Conservation (phyloP, 2,888 invertebrate species). For the Volucella inflata region DNA sequence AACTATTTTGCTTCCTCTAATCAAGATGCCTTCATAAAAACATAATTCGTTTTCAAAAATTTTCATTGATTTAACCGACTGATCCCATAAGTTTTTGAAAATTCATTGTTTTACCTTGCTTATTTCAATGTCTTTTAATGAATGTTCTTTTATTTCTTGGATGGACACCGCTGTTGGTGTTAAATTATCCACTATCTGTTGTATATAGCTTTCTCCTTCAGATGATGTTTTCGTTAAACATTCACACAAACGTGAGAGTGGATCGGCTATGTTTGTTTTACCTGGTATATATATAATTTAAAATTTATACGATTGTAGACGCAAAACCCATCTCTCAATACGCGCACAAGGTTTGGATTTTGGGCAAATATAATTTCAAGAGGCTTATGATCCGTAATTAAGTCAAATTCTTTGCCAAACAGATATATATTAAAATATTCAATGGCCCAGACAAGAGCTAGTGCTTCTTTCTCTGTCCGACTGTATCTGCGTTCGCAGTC, state of each 20-base stretch:
- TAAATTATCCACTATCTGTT: conserved; percentile 30
- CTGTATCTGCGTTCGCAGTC: too few relatives aligned
- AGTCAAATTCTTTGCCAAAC: conserved; percentile 81
- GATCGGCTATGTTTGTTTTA: conserved; percentile 78
- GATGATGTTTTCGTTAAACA: conserved; percentile 7
- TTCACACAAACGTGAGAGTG: conserved; percentile 75
- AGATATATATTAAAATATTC: too few relatives aligned
- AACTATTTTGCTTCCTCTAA: too few relatives aligned
- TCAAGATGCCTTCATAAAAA: too few relatives aligned
- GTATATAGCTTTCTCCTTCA: conserved; percentile 24
- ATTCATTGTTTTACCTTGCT: conserved; percentile 42
- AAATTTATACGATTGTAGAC: conserved; percentile 75
- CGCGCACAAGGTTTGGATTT: conserved; percentile 77
- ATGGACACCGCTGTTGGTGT: conserved; percentile 28
- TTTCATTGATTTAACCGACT: too few relatives aligned
- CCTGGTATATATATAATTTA: conserved; percentile 73
- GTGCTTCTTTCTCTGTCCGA: too few relatives aligned
- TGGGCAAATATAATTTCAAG: conserved; percentile 77
- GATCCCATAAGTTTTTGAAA: conserved; percentile 45
- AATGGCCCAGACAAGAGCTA: too few relatives aligned
- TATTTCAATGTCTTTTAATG: conserved; percentile 28
- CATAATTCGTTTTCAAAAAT: not conserved
- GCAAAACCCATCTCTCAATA: conserved; percentile 77
- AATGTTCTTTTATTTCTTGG: conserved; percentile 19
- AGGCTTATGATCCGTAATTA: conserved; percentile 78